Evolutionary conservation across 1,140 invertebrate genomes (phyloP).

Genomic region (Melipona quadrifasciata): DNA sequence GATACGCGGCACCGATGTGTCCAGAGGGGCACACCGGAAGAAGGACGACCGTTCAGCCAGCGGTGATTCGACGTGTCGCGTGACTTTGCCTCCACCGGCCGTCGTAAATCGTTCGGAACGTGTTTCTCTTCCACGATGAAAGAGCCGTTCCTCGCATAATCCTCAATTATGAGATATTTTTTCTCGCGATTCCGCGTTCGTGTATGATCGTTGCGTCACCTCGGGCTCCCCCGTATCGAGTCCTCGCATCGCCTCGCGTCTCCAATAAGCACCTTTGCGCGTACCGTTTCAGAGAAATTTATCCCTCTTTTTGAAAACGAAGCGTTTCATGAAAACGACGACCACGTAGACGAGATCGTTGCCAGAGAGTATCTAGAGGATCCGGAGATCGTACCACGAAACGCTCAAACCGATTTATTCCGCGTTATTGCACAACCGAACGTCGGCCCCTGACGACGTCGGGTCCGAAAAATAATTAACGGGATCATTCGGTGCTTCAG

Average conservation of each 20-base stretch:
- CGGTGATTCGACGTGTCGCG: conserved; percentile 18
- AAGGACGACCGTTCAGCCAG: conserved; percentile 48
- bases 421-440: not conserved
- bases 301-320: not conserved
- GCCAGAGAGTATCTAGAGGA: not conserved
- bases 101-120: not conserved
- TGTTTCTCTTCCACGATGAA: not conserved
- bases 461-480: conserved; percentile 35
- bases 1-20: conserved; percentile 17
- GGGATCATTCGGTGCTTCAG: conserved; percentile 26
- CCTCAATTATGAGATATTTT: conserved; percentile 6
- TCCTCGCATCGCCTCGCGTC: not conserved
- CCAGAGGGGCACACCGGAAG: conserved; percentile 43
- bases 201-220: not conserved
- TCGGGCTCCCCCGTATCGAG: too few species aligned
- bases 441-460: not conserved
- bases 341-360: not conserved
- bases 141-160: too few species aligned
- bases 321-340: not conserved
- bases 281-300: not conserved
- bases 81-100: not conserved
- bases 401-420: conserved; percentile 6
- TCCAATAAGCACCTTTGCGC: not conserved
- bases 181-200: not conserved
- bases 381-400: not conserved